Base-by-base conservation (phyloP, 2,797 vertebrate genomes). In the Rhinogobio ventralis region DNA sequence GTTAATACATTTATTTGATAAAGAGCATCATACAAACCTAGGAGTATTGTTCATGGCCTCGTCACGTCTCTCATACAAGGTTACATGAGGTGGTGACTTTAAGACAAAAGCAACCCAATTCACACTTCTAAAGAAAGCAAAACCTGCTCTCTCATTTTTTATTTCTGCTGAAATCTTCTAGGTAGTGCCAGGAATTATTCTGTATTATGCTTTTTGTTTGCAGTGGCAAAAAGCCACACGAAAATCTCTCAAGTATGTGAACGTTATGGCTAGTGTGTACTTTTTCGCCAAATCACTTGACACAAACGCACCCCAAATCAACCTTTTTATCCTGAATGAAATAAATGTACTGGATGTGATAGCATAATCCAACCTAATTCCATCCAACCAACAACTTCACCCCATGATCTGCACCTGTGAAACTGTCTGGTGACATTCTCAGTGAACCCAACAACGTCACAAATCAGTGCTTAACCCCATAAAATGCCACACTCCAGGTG, bases 401-500 rank as follows among this genome's bases (percentile, higher is more conserved):
- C 89, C 46, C 15, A 25, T 53, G 85, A 88, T 88, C 90, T 79
- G 36, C 8, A 45, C 83, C 83, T 15, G 78, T 55, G 75, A 68
- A 90, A 89, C 90, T 86, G 55, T 86, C 87, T 74, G 81, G 55
- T 88, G 88, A 79, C 79, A 91, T 92, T 93, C 86, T 89, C 53
- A 67, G 81, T 91, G 92, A 93, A 83, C 92, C 74, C 30, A 23
- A 75, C 15, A 36, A 9, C 9, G 5, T 68, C 45, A 60, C 46
- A 69, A 75, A 64, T 64, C 60, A 76, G n/a, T 51, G 60, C 84
- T 81, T 60, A 75, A 77, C 66, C 79, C 80, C 36, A 25, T 36
- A 17, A 82, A 81, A 83, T 28, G 45, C 84, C 60, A 77, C 20
- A 25, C 42, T 7, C 49, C 77, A 46, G 51, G 79, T 66, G 53